Percentiles rank a stretch among this genome's conserved stretches.
Conservation (phyloP, 2,113 vertebrate species). For the Cacatua alba region DNA sequence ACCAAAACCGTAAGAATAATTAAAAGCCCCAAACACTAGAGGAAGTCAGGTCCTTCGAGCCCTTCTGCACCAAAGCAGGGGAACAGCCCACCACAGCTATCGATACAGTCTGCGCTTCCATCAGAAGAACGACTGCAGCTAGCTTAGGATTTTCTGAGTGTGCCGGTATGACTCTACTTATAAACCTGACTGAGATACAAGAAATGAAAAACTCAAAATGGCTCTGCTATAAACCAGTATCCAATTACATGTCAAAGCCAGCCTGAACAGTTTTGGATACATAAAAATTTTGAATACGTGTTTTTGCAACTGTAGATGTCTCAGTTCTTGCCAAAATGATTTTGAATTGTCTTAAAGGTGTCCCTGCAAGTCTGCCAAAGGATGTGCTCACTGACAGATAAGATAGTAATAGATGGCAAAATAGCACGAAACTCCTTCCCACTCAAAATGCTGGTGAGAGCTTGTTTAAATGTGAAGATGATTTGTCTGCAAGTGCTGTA, state of each 20-base stretch:
- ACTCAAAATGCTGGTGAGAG: not conserved
- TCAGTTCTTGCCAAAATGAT: not conserved
- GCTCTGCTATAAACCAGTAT: not conserved
- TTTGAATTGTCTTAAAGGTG: not conserved
- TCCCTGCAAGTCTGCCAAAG: not conserved
- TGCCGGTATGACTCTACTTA: not conserved
- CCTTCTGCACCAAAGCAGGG: not conserved
- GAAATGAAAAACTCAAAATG: slow-evolving; percentile 5
- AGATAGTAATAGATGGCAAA: slow-evolving; percentile 10
- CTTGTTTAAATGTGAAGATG: not conserved
- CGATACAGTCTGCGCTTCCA: not conserved
- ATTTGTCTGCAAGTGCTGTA: not conserved
- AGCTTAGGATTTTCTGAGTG: not conserved
- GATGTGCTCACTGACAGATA: slow-evolving; percentile 23
- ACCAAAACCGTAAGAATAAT: not conserved
- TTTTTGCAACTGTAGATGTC: slow-evolving; percentile 19
- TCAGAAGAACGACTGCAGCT: not conserved
- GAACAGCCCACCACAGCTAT: not conserved
- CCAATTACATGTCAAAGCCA: slow-evolving; percentile 7
- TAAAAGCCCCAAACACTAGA: not conserved
- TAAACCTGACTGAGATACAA: not conserved
- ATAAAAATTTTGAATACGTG: not conserved
- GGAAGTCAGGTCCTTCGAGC: not conserved
- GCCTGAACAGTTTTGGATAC: not conserved
- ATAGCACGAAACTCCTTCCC: not conserved